Percentiles rank a stretch among this genome's conserved stretches.
Conservation (phyloP, 2,888 invertebrate genomes). For the Cheilosia grossa region DNA sequence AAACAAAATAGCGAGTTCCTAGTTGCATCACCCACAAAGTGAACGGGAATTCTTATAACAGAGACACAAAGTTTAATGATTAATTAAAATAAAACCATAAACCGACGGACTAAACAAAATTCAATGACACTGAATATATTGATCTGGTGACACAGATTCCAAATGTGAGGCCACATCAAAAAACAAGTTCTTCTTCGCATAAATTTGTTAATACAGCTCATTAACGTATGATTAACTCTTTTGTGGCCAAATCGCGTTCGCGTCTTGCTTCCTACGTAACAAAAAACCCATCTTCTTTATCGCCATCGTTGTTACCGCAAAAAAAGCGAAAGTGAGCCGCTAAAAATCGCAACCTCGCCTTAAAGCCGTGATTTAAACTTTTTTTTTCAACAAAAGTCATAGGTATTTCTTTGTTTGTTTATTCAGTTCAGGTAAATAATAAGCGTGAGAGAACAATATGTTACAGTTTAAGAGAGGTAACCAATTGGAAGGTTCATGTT, state of each 20-base stretch:
- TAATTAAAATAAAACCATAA: slow-evolving; percentile 5
- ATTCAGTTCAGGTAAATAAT: slow-evolving; percentile 15
- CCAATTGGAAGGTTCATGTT: slow-evolving; percentile 14
- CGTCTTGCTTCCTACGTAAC: slow-evolving; percentile 29
- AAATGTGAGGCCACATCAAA: slow-evolving; percentile 8
- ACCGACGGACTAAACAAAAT: not conserved
- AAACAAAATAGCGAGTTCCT: not conserved
- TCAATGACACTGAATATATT: slow-evolving; percentile 17
- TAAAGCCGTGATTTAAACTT: not conserved
- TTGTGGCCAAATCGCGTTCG: slow-evolving; percentile 20
- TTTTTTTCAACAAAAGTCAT: slow-evolving; percentile 1
- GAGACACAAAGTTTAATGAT: not conserved
- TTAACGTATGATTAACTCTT: slow-evolving; percentile 18
- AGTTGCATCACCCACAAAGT: slow-evolving; percentile 8
- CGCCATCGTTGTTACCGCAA: not conserved
- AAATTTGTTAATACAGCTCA: slow-evolving; percentile 30
- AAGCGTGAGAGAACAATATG: slow-evolving; percentile 9
- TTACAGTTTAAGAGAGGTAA: slow-evolving; percentile 15
- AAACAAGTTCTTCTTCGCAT: slow-evolving; percentile 35
- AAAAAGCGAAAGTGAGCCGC: slow-evolving; percentile 21
- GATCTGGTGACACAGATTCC: slow-evolving; percentile 28
- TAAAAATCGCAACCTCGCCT: not conserved
- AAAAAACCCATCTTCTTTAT: not conserved
- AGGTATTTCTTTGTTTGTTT: slow-evolving; percentile 7
- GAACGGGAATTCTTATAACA: not conserved